Evolutionary conservation across 2,888 invertebrate genomes (phyloP), one percentile per base, ranked within the genome.

Genomic region (Stenichneumon culpator): DNA sequence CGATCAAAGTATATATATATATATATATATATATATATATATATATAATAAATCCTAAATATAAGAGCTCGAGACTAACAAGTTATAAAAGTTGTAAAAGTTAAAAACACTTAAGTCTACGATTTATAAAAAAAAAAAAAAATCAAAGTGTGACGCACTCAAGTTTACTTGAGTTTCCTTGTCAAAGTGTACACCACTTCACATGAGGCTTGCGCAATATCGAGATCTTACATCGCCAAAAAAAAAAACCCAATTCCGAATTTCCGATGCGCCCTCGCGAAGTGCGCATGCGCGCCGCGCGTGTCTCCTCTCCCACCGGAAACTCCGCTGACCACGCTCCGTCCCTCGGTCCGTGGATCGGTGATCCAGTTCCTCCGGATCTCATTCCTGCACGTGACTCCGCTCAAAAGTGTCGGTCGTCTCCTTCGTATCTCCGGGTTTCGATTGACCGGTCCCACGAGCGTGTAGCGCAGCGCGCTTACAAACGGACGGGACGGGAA

Each of bases 401-500:
- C 25, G 28, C 25, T 60, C 25, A 14, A 63, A n/a, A n/a, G 3
- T 32, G 2, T 32, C 7, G 60, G 5, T 5, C 60, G 32, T 32
- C 32, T 47, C 44, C 22, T 19, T 57, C 44, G 67, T 28, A 52
- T 67, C 65, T 28, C 44, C 44, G 44, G n/a, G 70, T 79, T 36
- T 52, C 65, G 79, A 84, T 82, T 82, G 82, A 84, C 68, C 74
- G 68, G 81, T 82, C 75, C 65, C 69, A 74, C 44, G 67, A 68
- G 54, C 57, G 39, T 70, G 36, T 65, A 65, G 32, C 28, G 19
- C 28, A 52, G 57, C 32, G 39, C 63, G 77, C 65, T 63, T 25
- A 57, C 36, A 73, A 79, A 69, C 74, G 72, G 57, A 77, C 73
- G 47, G 60, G 57, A 36, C 60, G 77, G 47, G 74, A 72, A 74